These are phyloP conservation scores for Phymatocera aterrima DNA, from an alignment of 2,888 invertebrate species.

Conservation along the genomic window DNA sequence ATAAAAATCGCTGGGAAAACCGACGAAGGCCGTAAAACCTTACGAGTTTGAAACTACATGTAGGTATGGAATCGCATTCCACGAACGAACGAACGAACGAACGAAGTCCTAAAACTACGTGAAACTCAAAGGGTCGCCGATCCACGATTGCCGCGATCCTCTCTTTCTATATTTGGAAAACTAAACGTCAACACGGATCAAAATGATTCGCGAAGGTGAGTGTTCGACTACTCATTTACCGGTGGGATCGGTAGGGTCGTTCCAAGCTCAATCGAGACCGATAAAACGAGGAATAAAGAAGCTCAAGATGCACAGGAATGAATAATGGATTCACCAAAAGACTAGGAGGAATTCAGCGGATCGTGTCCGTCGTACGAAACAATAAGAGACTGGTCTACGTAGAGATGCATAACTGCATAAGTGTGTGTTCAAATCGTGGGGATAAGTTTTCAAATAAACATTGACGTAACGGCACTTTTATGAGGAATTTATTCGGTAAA, in stretches of 20 bases:
- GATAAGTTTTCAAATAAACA: constrained; percentile 67
- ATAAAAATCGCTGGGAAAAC: constrained; percentile 18
- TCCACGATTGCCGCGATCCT: neutral
- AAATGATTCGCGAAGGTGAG: neutral
- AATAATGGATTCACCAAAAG: neutral
- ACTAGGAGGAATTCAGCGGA: neutral
- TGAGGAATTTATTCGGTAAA: constrained; percentile 66
- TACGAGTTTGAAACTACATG: neutral
- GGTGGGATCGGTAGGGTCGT: neutral
- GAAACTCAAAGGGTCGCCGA: neutral
- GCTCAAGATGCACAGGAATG: neutral
- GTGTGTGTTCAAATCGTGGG: neutral
- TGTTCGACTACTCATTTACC: neutral
- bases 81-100: neutral
- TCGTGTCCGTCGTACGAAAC: no score
- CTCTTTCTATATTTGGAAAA: neutral
- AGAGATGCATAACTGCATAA: neutral
- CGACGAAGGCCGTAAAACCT: neutral
- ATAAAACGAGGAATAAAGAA: neutral
- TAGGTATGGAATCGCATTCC: neutral
- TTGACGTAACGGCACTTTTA: constrained; percentile 69
- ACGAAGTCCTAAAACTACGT: neutral
- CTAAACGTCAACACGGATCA: neutral
- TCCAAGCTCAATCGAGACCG: neutral
- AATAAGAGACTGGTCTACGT: neutral